phyloP scores from a whole-genome alignment of 1,140 invertebrate species.

The Bombus sibiricus region DNA sequence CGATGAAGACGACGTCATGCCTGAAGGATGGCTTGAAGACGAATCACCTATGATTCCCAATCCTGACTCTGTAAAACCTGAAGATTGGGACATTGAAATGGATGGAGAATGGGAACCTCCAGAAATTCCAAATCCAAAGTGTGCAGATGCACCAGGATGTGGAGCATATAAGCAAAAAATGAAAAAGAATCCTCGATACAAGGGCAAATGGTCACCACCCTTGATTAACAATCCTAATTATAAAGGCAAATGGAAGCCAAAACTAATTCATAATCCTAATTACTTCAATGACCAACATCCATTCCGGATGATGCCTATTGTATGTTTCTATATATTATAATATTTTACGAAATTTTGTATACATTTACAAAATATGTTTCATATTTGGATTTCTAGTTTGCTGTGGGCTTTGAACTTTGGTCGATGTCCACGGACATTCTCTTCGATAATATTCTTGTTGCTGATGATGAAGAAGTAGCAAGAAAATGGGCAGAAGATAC shows the following conservation, averaged over 20 bases:
- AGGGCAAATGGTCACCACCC: conserved; percentile 95
- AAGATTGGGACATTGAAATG: conserved; percentile 99
- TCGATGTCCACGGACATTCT: conserved; percentile 97
- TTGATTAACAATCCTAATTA: conserved; percentile 97
- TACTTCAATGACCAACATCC: conserved; percentile 96
- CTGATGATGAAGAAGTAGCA: conserved; percentile 92
- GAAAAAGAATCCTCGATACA: conserved; percentile 95
- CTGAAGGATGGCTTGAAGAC: conserved; percentile 97
- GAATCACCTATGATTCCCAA: conserved; percentile 95
- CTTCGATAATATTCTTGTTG: conserved; percentile 98
- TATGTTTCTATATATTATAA: conserved; percentile 77
- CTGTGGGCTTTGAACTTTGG: conserved; percentile 98
- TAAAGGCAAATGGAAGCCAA: conserved; percentile 96
- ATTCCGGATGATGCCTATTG: conserved; percentile 96
- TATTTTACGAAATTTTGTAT: not conserved
- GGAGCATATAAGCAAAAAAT: conserved; percentile 94
- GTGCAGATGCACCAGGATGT: conserved; percentile 93
- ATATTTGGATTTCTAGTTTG: conserved; percentile 85
- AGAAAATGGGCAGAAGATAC: conserved; percentile 92
- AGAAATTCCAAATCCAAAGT: conserved; percentile 95
- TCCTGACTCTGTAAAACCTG: conserved; percentile 93
- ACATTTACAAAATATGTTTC: not conserved
- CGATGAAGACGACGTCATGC: conserved; percentile 94
- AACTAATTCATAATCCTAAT: conserved; percentile 93
- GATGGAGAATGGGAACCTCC: conserved; percentile 99